These are phyloP conservation scores for Acrocephalus arundinaceus DNA, from an alignment of 2,113 vertebrate genomes.

Conservation along the genomic window DNA sequence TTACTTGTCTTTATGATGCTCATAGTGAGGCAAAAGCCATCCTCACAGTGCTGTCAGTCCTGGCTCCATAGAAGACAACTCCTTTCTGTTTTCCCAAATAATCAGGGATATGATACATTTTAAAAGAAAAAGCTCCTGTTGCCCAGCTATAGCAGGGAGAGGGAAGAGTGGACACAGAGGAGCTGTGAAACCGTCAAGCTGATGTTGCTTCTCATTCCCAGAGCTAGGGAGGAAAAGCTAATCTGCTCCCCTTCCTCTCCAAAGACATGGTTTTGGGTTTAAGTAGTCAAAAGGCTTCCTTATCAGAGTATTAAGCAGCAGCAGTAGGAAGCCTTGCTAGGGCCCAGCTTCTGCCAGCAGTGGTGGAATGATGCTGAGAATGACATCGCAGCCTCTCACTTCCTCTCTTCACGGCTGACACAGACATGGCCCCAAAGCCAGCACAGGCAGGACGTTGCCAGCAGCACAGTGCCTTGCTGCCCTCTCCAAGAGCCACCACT, in stretches of 20 bases:
- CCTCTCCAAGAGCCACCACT: background rate
- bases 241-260: background rate
- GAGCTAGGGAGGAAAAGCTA: background rate
- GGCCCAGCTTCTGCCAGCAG: background rate
- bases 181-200: background rate
- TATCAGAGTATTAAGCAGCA: background rate
- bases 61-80: background rate
- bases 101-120: background rate
- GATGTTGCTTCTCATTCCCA: background rate
- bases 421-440: background rate
- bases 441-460: background rate
- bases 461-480: accelerated
- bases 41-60: background rate
- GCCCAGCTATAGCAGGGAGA: background rate
- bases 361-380: background rate
- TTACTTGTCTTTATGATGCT: background rate
- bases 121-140: background rate
- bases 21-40: background rate
- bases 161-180: background rate
- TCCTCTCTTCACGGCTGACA: accelerated
- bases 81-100: background rate
- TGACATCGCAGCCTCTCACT: accelerated
- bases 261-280: background rate
- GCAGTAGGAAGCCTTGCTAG: background rate
- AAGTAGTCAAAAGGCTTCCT: background rate